Base-by-base conservation (phyloP, 2,113 vertebrate genomes). In the Anarhynchus alexandrinus region DNA sequence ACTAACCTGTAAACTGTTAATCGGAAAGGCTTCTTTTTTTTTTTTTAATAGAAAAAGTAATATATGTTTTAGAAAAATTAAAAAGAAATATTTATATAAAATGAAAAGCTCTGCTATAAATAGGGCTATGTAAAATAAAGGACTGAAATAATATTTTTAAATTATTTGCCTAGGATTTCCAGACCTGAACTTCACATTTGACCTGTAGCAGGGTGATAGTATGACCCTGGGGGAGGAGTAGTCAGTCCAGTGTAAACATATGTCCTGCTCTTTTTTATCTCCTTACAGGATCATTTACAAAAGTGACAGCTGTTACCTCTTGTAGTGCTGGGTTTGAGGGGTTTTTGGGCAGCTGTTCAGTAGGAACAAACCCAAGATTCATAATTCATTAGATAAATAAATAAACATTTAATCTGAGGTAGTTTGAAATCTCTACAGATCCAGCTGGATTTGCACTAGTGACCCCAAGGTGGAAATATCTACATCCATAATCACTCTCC, bases 391-490 rank as follows among this genome's bases (percentile, higher is more conserved):
- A n/a, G 57, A 29, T 43, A 83, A 90, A 91, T 14, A 92, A 86
- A 90, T 36, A 71, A 90, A 58, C 52, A 65, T 92, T 95, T 84
- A 40, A 92, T 66, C 77, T 86, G 65, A 42, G 90, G 40, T 8
- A 11, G 65, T 36, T 34, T 62, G 51, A 65, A 78, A 43, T 40
- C 80, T 78, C 42, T 8, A 6, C 69, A 65, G 88, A 69, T 54
- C 52, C 1, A 7, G 21, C 43, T 82, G 65, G 83, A 43, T 40
- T 54, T 79, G 72, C 61, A 26, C 52, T 67, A 32, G 47, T 92
- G 95, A 94, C 91, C 65, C 40, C 66, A 42, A 82, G 77, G 88
- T 89, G 83, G 69, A 94, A 87, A 76, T 65, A 23, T 12, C 57
- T 71, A 40, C 34, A 38, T 23, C 88, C 36, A 17, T 61, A 73